phyloP scores from a whole-genome alignment of 2,888 invertebrate genomes.

The Apamea monoglypha region DNA sequence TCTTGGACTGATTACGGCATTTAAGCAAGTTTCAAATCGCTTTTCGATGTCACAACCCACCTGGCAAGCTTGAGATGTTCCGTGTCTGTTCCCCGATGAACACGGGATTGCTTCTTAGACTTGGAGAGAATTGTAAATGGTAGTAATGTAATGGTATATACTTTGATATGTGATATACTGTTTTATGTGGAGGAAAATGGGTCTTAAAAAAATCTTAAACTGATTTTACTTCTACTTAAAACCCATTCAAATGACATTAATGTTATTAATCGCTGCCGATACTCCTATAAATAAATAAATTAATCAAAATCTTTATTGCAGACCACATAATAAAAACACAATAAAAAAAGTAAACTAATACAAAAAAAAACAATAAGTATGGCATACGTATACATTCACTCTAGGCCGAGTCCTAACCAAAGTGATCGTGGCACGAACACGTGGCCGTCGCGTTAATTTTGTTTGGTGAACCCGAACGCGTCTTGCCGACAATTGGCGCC shows the following conservation, averaged over 20 bases:
- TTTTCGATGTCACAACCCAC: constrained; percentile 48
- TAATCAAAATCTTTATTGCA: no score
- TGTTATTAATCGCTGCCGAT: no score
- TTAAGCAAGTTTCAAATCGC: constrained; percentile 40
- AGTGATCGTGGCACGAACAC: no score
- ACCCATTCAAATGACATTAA: no score
- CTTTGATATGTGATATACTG: background rate
- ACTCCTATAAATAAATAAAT: no score
- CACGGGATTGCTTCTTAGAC: constrained; percentile 45
- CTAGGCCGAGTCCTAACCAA: no score
- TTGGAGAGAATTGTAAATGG: constrained; percentile 3
- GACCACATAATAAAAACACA: no score
- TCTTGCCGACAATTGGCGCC: background rate
- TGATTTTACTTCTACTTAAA: background rate
- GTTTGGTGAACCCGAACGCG: background rate
- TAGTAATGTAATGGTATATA: no score
- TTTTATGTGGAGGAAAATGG: background rate
- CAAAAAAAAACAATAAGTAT: no score
- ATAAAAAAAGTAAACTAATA: no score
- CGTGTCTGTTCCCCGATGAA: background rate
- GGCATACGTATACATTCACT: no score
- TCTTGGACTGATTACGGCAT: background rate
- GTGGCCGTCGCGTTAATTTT: no score
- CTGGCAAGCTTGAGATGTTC: constrained; percentile 14
- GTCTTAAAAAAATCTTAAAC: background rate